A percentile compares a stretch with the other conserved stretches of the same genome.
Evolutionary conservation across 2,888 invertebrate genomes (phyloP).

Genomic region (Drosophila anomalipes): DNA sequence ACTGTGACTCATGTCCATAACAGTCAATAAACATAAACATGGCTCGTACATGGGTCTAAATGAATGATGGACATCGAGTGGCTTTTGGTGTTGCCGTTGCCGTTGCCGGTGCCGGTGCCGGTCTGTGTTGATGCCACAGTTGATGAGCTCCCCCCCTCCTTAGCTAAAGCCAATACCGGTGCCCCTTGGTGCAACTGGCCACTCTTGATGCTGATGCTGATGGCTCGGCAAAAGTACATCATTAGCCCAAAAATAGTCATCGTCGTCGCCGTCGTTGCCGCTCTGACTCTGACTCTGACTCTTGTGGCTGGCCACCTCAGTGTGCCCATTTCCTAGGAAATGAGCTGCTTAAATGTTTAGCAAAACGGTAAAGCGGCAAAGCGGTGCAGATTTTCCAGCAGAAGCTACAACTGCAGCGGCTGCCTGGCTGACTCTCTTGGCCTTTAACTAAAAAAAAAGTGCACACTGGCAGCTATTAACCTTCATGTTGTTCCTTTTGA

Average conservation of each 20-base stretch:
- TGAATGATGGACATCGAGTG: conserved; percentile 82
- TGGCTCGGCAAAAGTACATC: conserved; percentile 63
- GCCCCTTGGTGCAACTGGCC: conserved; percentile 2
- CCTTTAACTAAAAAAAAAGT: conserved; percentile 31
- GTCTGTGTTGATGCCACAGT: conserved; percentile 14
- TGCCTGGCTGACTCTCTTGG: conserved; percentile 14
- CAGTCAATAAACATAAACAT: conserved; percentile 82
- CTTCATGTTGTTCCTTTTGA: conserved; percentile 61
- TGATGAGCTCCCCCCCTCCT: conserved; percentile 4
- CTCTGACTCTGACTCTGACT: not conserved
- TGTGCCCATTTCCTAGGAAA: conserved; percentile 76
- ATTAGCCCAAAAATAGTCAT: conserved; percentile 81
- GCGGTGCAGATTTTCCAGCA: conserved; percentile 70
- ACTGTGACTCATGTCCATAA: conserved; percentile 82
- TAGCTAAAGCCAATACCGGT: conserved; percentile 3
- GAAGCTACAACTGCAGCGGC: conserved; percentile 12
- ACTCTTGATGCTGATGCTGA: conserved; percentile 35
- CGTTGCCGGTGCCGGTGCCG: conserved; percentile 15
- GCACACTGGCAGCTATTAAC: conserved; percentile 72
- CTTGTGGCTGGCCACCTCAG: conserved; percentile 30
- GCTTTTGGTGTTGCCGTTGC: conserved; percentile 45
- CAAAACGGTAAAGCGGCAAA: conserved; percentile 75
- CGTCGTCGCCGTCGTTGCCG: conserved; percentile 47
- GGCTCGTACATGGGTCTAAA: conserved; percentile 67
- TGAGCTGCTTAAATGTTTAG: conserved; percentile 80